Evolutionary conservation across 64 coral and sea anemone genomes (phyloP).

Genomic region (Montipora cactus): DNA sequence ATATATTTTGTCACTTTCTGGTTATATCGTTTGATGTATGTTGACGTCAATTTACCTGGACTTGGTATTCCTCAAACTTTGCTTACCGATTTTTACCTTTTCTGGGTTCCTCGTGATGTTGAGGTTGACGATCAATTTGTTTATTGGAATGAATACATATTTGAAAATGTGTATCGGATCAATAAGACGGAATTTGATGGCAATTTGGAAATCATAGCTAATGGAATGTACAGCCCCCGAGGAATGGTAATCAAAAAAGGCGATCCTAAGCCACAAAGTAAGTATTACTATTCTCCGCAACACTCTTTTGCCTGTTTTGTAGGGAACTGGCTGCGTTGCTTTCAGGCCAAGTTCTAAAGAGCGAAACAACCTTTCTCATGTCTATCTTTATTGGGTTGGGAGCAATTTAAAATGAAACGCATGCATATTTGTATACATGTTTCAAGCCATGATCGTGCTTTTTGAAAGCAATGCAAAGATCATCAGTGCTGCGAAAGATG

Average conservation of each 20-base stretch:
- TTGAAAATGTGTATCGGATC: neutral
- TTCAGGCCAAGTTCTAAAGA: no score
- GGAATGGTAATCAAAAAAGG: slow-evolving; percentile 25
- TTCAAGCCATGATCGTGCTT: no score
- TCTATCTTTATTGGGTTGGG: no score
- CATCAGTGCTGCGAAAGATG: no score
- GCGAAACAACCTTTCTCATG: no score
- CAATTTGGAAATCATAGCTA: neutral
- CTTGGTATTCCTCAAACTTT: neutral
- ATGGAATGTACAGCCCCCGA: neutral
- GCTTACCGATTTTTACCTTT: neutral
- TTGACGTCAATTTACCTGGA: neutral
- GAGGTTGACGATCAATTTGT: slow-evolving; percentile 8
- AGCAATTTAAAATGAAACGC: no score
- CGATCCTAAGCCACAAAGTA: neutral
- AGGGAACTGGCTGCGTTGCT: no score
- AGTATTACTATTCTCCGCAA: neutral
- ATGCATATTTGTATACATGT: no score
- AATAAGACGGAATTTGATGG: neutral
- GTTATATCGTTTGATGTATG: neutral
- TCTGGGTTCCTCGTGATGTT: neutral
- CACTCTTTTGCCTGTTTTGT: no score
- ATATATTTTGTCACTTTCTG: slow-evolving; percentile 22
- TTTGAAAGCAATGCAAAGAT: no score
- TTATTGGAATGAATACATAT: neutral